Percentiles rank a stretch among this genome's conserved stretches.
phyloP scores from a whole-genome alignment of 2,113 vertebrate genomes.

The Scalopus aquaticus region DNA sequence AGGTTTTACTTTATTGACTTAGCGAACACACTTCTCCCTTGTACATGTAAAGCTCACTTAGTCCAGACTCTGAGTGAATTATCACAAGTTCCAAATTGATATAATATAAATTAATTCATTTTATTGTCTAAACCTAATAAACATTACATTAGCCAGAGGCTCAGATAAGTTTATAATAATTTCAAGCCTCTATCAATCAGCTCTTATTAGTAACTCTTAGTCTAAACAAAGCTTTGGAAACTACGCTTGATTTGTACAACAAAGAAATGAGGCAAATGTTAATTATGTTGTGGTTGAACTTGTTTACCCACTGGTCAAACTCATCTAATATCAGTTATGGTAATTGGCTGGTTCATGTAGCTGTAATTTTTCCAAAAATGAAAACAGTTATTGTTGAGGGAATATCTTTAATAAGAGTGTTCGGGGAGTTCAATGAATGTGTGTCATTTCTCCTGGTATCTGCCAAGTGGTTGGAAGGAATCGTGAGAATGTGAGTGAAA shows the following conservation, averaged over 20 bases:
- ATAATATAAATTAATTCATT: conserved; percentile 64
- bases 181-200: conserved; percentile 54
- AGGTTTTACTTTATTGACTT: conserved; percentile 38
- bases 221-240: conserved; percentile 69
- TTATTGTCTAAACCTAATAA: conserved; percentile 60
- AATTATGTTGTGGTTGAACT: conserved; percentile 57
- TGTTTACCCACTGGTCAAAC: conserved; percentile 63
- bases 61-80: conserved; percentile 36
- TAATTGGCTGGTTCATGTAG: conserved; percentile 57
- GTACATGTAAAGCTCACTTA: conserved; percentile 3
- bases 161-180: conserved; percentile 65
- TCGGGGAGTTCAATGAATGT: conserved; percentile 62
- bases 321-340: conserved; percentile 65
- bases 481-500: conserved; percentile 75
- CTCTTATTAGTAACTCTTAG: conserved; percentile 60
- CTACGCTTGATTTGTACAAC: conserved; percentile 59
- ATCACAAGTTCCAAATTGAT: conserved; percentile 62
- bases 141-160: conserved; percentile 48
- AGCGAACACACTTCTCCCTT: conserved; percentile 1
- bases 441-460: conserved; percentile 70
- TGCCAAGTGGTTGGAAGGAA: conserved; percentile 70
- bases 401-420: conserved; percentile 70
- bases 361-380: conserved; percentile 67
- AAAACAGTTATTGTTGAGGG: conserved; percentile 68
- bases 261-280: conserved; percentile 66